Evolutionary conservation across 2,113 vertebrate genomes (phyloP).

Genomic region (Nothocercus nigrocapillus): DNA sequence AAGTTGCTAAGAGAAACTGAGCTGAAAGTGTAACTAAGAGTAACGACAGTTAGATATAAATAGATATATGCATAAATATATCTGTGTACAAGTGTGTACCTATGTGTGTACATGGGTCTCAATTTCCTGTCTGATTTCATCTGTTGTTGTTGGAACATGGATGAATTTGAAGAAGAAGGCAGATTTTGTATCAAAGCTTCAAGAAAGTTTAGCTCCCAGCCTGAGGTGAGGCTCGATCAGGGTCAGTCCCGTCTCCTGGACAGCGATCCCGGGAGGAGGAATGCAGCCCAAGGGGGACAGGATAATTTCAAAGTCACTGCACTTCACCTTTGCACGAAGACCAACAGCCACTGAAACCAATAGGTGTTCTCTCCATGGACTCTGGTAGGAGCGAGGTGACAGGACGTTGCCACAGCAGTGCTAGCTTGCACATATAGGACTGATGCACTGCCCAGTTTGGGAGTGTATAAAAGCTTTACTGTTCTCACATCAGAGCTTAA

Average conservation of each 20-base stretch:
- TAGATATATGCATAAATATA: background rate
- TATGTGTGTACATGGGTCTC: background rate
- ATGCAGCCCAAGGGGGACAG: accelerated
- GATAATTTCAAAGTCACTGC: background rate
- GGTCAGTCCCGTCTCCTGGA: background rate
- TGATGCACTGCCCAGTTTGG: background rate
- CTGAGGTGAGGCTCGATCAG: background rate
- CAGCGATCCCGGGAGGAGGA: background rate
- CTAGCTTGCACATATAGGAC: background rate
- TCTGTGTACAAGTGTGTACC: background rate
- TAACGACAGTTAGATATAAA: background rate
- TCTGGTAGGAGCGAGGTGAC: background rate
- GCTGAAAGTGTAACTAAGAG: background rate
- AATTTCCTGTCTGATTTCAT: background rate
- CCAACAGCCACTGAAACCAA: background rate
- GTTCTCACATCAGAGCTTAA: background rate
- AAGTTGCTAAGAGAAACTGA: background rate
- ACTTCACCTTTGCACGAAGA: background rate
- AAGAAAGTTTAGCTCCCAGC: background rate
- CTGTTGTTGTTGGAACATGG: background rate
- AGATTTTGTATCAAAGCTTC: background rate
- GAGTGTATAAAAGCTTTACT: background rate
- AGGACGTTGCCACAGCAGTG: background rate
- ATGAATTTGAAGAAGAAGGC: background rate
- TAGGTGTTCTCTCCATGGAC: background rate